These are phyloP conservation scores for Petrocephalus microphthalmus DNA, from an alignment of 2,113 vertebrate species.

Conservation along the genomic window DNA sequence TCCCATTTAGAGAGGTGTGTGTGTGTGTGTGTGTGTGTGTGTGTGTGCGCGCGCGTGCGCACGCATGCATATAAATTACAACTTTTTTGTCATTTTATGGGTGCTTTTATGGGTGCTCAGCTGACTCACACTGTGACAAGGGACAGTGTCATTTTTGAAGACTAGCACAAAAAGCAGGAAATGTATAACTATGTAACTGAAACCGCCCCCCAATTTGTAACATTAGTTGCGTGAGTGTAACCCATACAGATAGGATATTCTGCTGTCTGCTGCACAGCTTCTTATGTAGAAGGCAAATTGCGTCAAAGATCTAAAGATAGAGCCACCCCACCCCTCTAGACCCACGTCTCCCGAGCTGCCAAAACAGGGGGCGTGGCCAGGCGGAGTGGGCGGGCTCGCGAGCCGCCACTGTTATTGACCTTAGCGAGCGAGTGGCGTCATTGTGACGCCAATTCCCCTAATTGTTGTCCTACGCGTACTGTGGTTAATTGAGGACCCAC, in stretches of 20 bases:
- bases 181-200: background rate
- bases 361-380: slow-evolving; percentile 32
- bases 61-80: background rate
- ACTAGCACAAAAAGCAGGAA: background rate
- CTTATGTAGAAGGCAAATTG: slow-evolving; percentile 42
- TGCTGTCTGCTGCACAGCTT: slow-evolving; percentile 32
- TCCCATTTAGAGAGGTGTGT: background rate
- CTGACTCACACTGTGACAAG: background rate
- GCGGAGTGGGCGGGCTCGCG: slow-evolving; percentile 36
- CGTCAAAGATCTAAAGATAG: slow-evolving; percentile 64
- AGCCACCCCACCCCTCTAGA: slow-evolving; percentile 18
- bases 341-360: slow-evolving; percentile 2
- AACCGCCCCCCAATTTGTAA: background rate
- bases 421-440: slow-evolving; percentile 83
- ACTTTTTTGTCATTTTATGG: background rate
- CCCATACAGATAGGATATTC: background rate
- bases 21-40: background rate
- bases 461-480: slow-evolving; percentile 68
- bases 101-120: background rate
- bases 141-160: background rate
- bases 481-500: slow-evolving; percentile 55
- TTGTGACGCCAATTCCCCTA: slow-evolving; percentile 82
- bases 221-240: slow-evolving; percentile 4
- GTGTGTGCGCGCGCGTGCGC: no score
- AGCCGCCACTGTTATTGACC: slow-evolving; percentile 62